Evolutionary conservation across 2,888 invertebrate genomes (phyloP), one percentile per base, ranked within the genome.

Genomic region (Allygus modestus): DNA sequence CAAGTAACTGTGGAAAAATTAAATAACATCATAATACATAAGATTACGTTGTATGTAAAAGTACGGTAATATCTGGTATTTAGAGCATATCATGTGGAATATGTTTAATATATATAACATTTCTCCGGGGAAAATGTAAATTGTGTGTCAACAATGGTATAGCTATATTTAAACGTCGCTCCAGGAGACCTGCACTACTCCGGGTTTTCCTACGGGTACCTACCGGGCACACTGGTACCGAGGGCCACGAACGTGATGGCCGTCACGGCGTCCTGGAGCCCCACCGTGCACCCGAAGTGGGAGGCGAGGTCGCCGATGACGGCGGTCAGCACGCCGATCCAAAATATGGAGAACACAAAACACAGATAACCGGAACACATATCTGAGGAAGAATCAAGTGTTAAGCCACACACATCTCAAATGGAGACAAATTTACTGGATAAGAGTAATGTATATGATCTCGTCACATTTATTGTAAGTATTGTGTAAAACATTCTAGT

Each of bases 221-320:
- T 91, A 98, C 98, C 98, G 92, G 99, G 99, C 92, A 99, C 96
- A 92, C 98, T 98, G 86, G 99, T 99, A 88, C 99, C 99, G 87
- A 99, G 93, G 15, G 99, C 99, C 26, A 99, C 99, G 90, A 99
- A 98, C 61, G 97, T 95, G 89, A 99, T 97, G 88, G 99, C 99
- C 75, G 99, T 99, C 87, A 99, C 98, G 7, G 98, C 95, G 91
- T 99, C 99, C 91, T 97, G 96, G 89, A 99, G 95, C 87, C 99
- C 99, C 83, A 99, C 93, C 33, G 98, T 98, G 91, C 99, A 99
- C 87, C 99, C 99, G 90, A 99, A 99, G 91, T 98, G 97, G 0
- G 98, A 96, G 2, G 99, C 99, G 71, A 99, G 94, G 91, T 99
- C 99, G 26, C 99, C 99, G 89, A 99, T 99, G 87, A 99, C 91